Conservation (phyloP, 2,113 vertebrate genomes). For the Gymnarchus niloticus region DNA sequence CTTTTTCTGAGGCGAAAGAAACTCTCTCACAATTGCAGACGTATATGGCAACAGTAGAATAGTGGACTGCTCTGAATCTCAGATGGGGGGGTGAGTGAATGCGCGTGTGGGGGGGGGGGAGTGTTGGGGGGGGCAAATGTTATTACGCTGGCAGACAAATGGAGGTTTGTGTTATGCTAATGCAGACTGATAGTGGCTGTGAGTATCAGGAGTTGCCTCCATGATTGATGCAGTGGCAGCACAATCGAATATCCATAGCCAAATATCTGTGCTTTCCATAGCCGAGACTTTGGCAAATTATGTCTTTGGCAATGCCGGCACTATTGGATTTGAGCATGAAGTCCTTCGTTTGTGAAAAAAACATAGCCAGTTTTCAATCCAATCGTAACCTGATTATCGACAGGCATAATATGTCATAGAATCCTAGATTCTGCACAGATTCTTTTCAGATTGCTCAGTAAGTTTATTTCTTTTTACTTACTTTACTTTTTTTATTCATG, state of each 20-base stretch:
- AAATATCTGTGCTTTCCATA: not conserved
- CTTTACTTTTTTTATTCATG: not conserved
- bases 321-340: not conserved
- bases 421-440: not conserved
- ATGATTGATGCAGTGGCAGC: not conserved
- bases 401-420: not conserved
- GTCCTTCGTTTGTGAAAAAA: not conserved
- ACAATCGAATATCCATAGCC: too few species aligned
- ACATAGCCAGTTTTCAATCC: not conserved
- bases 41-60: not conserved
- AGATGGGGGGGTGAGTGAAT: not conserved
- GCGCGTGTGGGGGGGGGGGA: not conserved
- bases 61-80: not conserved
- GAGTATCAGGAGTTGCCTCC: not conserved
- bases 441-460: not conserved
- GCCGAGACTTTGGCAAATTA: not conserved
- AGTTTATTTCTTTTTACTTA: not conserved
- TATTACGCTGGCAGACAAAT: not conserved
- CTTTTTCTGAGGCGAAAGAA: not conserved
- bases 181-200: not conserved
- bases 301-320: too few species aligned
- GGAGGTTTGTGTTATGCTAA: constrained; percentile 10
- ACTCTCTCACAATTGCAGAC: not conserved
- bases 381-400: not conserved
- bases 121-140: constrained; percentile 9